Evolutionary conservation across 2,113 vertebrate species (phyloP).

Genomic region (Hipposideros armiger): DNA sequence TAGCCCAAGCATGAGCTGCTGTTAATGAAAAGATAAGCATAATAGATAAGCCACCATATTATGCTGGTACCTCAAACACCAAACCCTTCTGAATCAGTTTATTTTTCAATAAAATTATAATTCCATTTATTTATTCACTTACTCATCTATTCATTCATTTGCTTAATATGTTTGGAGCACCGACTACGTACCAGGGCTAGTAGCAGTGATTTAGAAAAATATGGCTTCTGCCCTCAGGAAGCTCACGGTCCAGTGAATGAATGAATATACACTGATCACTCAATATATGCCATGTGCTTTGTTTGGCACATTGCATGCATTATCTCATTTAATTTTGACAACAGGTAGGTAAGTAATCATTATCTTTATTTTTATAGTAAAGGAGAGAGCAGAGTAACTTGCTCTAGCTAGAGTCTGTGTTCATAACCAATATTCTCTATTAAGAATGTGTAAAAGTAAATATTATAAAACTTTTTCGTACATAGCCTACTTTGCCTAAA

Average conservation of each 20-base stretch:
- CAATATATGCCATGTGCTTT: neutral
- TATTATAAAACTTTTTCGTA: neutral
- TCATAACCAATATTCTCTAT: neutral
- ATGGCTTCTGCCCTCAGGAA: slow-evolving; percentile 23
- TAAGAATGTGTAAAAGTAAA: neutral
- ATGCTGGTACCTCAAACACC: neutral
- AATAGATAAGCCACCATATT: neutral
- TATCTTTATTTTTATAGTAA: neutral
- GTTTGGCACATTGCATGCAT: neutral
- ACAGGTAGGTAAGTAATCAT: neutral
- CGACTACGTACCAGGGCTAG: neutral
- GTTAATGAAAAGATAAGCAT: neutral
- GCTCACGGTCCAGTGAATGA: neutral
- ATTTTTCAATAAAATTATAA: neutral
- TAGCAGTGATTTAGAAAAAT: slow-evolving; percentile 7
- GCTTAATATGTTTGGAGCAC: neutral
- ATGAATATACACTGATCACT: neutral
- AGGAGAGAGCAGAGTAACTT: neutral
- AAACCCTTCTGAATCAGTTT: slow-evolving; percentile 10
- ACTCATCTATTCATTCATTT: neutral
- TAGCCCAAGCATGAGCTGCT: neutral
- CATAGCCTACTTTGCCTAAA: neutral
- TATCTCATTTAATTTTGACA: slow-evolving; percentile 17
- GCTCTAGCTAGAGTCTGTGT: neutral
- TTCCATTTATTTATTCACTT: neutral